These are phyloP conservation scores for Dynastes grantii DNA, from an alignment of 2,888 invertebrate genomes.

Conservation along the genomic window DNA sequence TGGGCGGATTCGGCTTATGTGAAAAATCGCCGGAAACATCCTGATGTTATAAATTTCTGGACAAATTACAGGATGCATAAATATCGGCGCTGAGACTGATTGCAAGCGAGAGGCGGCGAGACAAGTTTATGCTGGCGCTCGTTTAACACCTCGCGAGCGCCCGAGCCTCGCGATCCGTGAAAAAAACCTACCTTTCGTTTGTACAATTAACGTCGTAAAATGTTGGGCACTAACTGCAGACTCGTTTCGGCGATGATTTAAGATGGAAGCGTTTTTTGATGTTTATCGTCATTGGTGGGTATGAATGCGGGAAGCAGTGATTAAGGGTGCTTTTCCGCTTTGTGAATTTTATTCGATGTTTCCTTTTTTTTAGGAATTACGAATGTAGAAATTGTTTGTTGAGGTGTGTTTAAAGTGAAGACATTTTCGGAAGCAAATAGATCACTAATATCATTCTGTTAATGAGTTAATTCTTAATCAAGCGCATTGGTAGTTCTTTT, in stretches of 20 bases:
- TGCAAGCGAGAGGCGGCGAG: conserved; percentile 7
- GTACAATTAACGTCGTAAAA: background rate
- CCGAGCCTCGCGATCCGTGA: background rate
- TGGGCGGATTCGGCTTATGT: conserved; percentile 1
- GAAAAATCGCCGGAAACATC: conserved; percentile 35
- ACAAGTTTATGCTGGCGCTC: conserved; percentile 10
- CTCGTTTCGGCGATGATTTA: background rate
- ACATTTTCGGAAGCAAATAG: too few species aligned
- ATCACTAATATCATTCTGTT: too few species aligned
- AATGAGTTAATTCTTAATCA: too few species aligned
- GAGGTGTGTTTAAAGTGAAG: too few species aligned
- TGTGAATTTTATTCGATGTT: too few species aligned
- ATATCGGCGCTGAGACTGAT: conserved; percentile 7
- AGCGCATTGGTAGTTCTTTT: too few species aligned
- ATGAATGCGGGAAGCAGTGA: background rate
- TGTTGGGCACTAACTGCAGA: too few species aligned
- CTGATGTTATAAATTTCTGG: conserved; percentile 31
- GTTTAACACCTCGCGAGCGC: conserved; percentile 12
- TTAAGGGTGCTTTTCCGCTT: background rate
- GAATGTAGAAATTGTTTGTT: too few species aligned
- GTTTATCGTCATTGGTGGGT: background rate
- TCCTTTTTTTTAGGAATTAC: too few species aligned
- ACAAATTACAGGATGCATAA: conserved; percentile 44
- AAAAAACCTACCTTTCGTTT: conserved; percentile 13
- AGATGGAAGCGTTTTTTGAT: background rate